phyloP scores from a whole-genome alignment of 2,797 vertebrate species.

The Numenius phaeopus region DNA sequence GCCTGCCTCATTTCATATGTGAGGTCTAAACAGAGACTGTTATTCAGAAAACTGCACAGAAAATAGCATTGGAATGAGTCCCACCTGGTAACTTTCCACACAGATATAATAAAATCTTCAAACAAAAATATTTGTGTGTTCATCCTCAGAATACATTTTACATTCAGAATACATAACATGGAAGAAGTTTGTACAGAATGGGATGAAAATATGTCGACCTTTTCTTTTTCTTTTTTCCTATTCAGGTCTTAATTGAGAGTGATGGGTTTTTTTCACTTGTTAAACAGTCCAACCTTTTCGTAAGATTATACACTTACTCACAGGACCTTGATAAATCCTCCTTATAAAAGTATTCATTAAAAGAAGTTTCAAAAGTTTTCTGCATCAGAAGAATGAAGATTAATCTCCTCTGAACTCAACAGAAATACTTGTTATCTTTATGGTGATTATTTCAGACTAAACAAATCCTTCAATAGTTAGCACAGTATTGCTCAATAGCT shows the following conservation, averaged over 20 bases:
- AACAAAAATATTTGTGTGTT: neutral
- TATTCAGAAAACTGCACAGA: neutral
- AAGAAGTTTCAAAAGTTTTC: neutral
- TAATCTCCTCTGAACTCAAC: neutral
- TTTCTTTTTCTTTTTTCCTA: neutral
- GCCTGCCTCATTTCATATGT: neutral
- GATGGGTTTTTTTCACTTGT: neutral
- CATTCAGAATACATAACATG: neutral
- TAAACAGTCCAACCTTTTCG: neutral
- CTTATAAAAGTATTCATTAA: neutral
- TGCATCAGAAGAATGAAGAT: neutral
- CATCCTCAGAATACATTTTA: neutral
- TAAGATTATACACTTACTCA: neutral
- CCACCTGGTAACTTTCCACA: neutral
- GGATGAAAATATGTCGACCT: neutral
- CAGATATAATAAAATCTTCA: neutral
- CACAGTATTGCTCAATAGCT: neutral
- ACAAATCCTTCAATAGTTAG: neutral
- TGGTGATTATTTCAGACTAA: neutral
- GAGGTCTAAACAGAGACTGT: neutral
- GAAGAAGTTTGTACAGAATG: neutral
- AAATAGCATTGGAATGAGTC: neutral
- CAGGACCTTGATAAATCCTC: neutral
- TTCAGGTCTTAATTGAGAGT: neutral
- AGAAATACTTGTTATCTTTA: neutral